These are phyloP conservation scores for Geophilus truncorum DNA, from an alignment of 2,888 invertebrate genomes.

Conservation along the genomic window DNA sequence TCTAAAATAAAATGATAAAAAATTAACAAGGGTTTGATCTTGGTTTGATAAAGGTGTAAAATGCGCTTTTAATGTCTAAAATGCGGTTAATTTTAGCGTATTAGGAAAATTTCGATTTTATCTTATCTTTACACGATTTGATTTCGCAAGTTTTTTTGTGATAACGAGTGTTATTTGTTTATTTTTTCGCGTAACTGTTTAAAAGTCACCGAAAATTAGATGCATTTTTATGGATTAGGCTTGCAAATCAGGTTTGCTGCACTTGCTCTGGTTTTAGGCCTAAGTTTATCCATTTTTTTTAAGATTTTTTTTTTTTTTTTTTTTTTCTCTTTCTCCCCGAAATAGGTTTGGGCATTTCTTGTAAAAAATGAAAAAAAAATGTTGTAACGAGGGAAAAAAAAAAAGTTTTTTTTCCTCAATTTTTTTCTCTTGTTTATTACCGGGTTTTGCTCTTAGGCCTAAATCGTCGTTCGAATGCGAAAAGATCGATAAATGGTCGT, in stretches of 20 bases:
- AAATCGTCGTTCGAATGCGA: not conserved
- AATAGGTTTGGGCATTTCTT: not conserved
- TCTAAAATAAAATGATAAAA: not conserved
- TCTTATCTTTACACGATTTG: not conserved
- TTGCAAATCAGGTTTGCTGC: not conserved
- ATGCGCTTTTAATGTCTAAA: too few relatives aligned
- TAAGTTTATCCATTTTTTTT: not conserved
- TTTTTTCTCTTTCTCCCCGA: too few relatives aligned
- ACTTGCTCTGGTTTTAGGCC: not conserved
- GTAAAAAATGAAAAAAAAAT: not conserved
- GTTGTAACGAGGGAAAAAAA: not conserved
- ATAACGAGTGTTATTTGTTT: not conserved
- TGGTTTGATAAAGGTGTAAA: too few relatives aligned
- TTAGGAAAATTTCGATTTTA: not conserved
- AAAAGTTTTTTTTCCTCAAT: too few relatives aligned
- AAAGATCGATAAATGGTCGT: not conserved
- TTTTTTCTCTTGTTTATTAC: too few relatives aligned
- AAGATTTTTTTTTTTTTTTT: not conserved
- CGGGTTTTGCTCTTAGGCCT: not conserved
- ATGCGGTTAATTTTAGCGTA: too few relatives aligned
- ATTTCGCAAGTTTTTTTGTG: not conserved
- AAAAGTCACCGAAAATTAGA: too few relatives aligned
- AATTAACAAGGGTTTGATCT: too few relatives aligned
- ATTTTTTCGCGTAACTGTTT: not conserved
- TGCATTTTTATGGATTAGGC: not conserved